Percentiles rank a stretch among this genome's conserved stretches.
Evolutionary conservation across 2,113 vertebrate genomes (phyloP).

Genomic region (Myrmecobius fasciatus): DNA sequence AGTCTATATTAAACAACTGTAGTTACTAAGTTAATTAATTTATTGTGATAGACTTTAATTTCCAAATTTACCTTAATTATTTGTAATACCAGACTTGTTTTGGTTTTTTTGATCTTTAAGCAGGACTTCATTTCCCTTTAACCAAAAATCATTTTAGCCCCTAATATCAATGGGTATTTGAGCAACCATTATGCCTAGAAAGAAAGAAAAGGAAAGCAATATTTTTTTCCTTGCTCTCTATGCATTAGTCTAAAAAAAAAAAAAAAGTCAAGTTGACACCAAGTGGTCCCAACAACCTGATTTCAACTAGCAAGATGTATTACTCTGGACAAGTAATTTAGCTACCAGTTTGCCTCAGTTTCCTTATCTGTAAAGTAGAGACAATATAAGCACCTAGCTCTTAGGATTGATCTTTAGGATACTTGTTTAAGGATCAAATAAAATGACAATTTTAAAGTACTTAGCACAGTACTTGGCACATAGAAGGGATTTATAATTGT

Average conservation of each 20-base stretch:
- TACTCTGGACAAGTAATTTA: slow-evolving; percentile 12
- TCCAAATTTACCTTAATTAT: slow-evolving; percentile 13
- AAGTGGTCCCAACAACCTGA: neutral
- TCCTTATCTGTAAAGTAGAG: slow-evolving; percentile 37
- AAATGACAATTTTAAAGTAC: slow-evolving; percentile 36
- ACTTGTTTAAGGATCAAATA: slow-evolving; percentile 39
- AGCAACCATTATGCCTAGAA: neutral
- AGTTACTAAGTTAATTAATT: slow-evolving; percentile 39
- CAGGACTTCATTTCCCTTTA: neutral
- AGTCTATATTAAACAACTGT: slow-evolving; percentile 21
- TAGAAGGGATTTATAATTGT: neutral
- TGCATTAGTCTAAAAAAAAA: neutral
- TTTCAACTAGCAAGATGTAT: neutral
- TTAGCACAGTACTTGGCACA: slow-evolving; percentile 15
- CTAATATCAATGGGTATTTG: neutral
- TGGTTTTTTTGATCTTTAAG: neutral
- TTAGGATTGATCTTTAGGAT: neutral
- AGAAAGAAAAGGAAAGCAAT: neutral
- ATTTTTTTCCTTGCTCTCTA: neutral
- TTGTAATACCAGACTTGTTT: neutral
- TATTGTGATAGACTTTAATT: slow-evolving; percentile 47
- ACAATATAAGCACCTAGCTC: slow-evolving; percentile 3
- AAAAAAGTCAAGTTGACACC: neutral
- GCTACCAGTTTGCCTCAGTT: neutral
- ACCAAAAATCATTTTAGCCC: neutral